Evolutionary conservation across 1,140 invertebrate genomes (phyloP), one percentile per base, ranked within the genome.

Genomic region (Eriocheir sinensis): DNA sequence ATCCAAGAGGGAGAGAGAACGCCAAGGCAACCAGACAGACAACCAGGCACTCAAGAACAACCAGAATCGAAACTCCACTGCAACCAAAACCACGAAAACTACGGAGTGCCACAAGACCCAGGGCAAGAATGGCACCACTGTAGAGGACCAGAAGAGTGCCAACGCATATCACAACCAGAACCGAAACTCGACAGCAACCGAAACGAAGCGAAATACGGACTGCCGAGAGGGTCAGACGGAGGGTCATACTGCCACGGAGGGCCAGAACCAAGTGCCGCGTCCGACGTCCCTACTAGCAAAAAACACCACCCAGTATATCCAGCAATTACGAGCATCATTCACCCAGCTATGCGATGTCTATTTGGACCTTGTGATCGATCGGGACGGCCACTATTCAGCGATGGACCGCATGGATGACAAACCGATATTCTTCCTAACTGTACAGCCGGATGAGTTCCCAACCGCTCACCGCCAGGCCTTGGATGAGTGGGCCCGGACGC

Each of bases 401-500:
- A 96, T 97, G 0, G 98, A 98, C 94, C 96, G 96, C 36, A 97
- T 98, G 94, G 97, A 97, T 0, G 97, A 98, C 91, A 97, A 97
- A 91, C 97, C 97, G 9, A 97, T 98, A 2, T 98, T 98, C 92
- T 97, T 98, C 48, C 96, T 98, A 4, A 97, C 98, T 2, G 97
- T 97, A 0, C 97, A 98, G 94, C 97, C 97, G 2, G 98, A 98
- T 88, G 97, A 98, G 44, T 97, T 97, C 91, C 96, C 97, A 0
- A 97, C 97, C 93, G 96, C 97, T 15, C 96, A 96, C 34, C 96
- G 96, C 21, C 88, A 92, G n/a, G 93, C 93, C 41, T 30, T 96
- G 15, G 95, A 41, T 4, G 72, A 95, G 92, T 94, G 95, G 94
- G 88, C 89, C 9, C 83, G 88, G 88, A 94, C 79, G 27, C 86